Conservation (phyloP, 1,140 invertebrate species). For the Drosophila cardini region DNA sequence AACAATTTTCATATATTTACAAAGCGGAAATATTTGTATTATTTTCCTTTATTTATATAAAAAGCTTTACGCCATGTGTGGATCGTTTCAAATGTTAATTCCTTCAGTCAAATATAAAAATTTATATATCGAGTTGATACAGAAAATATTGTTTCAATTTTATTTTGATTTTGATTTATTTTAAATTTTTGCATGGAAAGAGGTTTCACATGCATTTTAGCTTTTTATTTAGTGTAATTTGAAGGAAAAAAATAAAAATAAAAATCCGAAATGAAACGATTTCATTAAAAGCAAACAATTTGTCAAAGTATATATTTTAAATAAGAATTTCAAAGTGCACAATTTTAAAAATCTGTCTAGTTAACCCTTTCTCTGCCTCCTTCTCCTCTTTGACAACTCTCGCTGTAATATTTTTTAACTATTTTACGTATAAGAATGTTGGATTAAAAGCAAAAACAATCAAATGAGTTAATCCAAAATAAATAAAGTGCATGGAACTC, state of each 20-base stretch:
- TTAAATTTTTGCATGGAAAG: conserved; percentile 28
- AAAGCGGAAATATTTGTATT: conserved; percentile 17
- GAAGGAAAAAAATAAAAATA: conserved; percentile 5
- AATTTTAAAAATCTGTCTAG: conserved; percentile 21
- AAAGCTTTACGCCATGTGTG: conserved; percentile 15
- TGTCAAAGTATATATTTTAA: conserved; percentile 15
- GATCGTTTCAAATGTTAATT: conserved; percentile 2
- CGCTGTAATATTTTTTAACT: conserved; percentile 58
- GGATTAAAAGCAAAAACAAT: conserved; percentile 48
- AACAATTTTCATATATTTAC: conserved; percentile 26
- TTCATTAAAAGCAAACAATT: conserved; percentile 29
- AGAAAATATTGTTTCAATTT: conserved; percentile 13
- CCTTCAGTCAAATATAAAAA: conserved; percentile 1
- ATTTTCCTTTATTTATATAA: not conserved
- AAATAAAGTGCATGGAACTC: conserved; percentile 69
- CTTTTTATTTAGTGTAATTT: conserved; percentile 10
- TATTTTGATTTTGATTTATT: not conserved
- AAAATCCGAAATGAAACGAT: conserved; percentile 18
- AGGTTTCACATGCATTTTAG: conserved; percentile 16
- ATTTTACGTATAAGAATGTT: conserved; percentile 51
- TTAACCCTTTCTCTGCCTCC: conserved; percentile 44
- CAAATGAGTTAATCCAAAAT: conserved; percentile 3
- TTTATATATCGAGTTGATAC: conserved; percentile 4
- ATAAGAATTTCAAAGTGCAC: conserved; percentile 51
- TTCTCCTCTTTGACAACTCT: conserved; percentile 63